Conservation (phyloP, 2,888 invertebrate species). For the Prionchulus punctatus region DNA sequence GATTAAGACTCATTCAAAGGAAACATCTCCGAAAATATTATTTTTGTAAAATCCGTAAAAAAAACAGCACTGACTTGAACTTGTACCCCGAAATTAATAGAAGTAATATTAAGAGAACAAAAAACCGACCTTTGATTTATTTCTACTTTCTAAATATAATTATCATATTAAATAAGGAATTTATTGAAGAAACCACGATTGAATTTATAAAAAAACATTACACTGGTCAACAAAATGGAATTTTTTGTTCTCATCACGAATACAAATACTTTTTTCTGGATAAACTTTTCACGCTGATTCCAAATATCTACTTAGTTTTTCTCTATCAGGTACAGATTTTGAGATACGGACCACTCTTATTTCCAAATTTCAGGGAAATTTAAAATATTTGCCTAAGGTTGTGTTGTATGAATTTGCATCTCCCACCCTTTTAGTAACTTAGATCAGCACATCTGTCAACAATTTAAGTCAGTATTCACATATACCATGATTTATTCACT, state of each 20-base stretch:
- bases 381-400: not conserved
- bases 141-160: too few species aligned
- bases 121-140: too few species aligned
- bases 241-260: not conserved
- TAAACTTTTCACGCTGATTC: slow-evolving; percentile 1
- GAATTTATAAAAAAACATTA: too few species aligned
- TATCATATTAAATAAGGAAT: too few species aligned
- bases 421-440: too few species aligned
- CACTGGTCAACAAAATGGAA: slow-evolving; percentile 1
- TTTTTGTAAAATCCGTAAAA: too few species aligned
- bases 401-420: not conserved
- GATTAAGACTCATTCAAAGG: too few species aligned
- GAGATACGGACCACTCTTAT: not conserved
- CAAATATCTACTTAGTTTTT: not conserved
- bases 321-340: not conserved
- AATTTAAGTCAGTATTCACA: not conserved
- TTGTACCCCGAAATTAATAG: too few species aligned
- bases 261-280: not conserved
- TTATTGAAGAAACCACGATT: too few species aligned
- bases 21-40: too few species aligned
- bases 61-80: too few species aligned
- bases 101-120: too few species aligned
- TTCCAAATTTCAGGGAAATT: not conserved
- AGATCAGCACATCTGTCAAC: not conserved
- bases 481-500: not conserved